Evolutionary conservation across 2,888 invertebrate genomes (phyloP), one percentile per base, ranked within the genome.

Genomic region (Volucella inflata): DNA sequence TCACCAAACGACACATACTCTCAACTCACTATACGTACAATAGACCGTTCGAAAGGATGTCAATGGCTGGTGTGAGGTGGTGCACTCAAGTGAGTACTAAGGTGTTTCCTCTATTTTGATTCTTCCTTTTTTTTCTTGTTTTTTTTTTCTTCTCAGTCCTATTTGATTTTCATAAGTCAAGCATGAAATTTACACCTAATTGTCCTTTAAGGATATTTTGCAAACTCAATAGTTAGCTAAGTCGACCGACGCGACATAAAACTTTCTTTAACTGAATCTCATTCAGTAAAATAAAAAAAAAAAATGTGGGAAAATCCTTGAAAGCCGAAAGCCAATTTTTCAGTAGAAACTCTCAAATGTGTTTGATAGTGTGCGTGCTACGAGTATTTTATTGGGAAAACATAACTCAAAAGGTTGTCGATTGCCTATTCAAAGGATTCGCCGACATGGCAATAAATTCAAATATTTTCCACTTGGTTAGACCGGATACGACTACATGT

Each of bases 81-180:
- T 81, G 80, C 85, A 85, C 64, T 85, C 76, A 81, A 85, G 81
- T 85, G 85, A 81, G 67, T 77, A 40, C 68, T 81, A 77, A 85
- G 85, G 85, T 85, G 85, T 85, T 81, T 83, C 82, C 78, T 80
- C 44, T 67, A 67, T 60, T 82, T 75, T 51, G 44, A 51, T 51
- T 70, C 42, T 48, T 44, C 3, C 12, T 44, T 44, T n/a, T n/a
- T n/a, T n/a, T 44, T n/a, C 4, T 12, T 44, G 1, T 10, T 44
- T 12, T 12, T 42, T 60, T 57, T 50, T 30, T 42, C 44, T 75
- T 72, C 50, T 67, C 53, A 64, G 50, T 21, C 81, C 81, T 68
- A 77, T 85, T 85, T 85, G 76, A 85, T 81, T 85, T 77, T 72
- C 57, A 85, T 85, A 85, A 85, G 85, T 85, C 85, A 85, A 85